Percentiles rank a stretch among this genome's conserved stretches.
phyloP scores from a whole-genome alignment of 2,888 invertebrate genomes.

The Perdita meconis region DNA sequence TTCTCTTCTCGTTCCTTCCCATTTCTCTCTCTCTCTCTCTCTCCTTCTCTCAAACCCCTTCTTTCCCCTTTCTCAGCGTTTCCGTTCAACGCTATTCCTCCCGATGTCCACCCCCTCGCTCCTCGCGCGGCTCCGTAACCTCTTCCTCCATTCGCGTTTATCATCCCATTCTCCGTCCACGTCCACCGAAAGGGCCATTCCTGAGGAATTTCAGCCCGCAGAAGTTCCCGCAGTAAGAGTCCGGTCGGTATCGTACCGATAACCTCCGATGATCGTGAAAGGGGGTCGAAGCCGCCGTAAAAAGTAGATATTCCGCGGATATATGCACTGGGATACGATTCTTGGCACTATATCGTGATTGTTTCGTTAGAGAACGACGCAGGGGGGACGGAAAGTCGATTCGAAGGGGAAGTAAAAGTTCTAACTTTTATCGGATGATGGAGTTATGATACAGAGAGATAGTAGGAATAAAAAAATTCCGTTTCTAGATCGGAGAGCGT shows the following conservation, averaged over 20 bases:
- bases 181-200: slow-evolving; percentile 50
- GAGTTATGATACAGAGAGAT: slow-evolving; percentile 2
- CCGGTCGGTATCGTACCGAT: slow-evolving; percentile 33
- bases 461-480: slow-evolving; percentile 2
- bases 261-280: slow-evolving; percentile 51
- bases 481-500: not conserved
- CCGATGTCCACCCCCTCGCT: too few relatives aligned
- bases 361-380: slow-evolving; percentile 4
- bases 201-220: slow-evolving; percentile 44
- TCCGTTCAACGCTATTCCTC: slow-evolving; percentile 26
- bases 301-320: slow-evolving; percentile 44
- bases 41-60: slow-evolving; percentile 10
- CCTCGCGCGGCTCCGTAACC: not conserved
- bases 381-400: not conserved
- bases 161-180: slow-evolving; percentile 35
- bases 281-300: slow-evolving; percentile 42
- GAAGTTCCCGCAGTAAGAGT: slow-evolving; percentile 34
- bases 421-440: slow-evolving; percentile 25
- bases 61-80: slow-evolving; percentile 15
- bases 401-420: not conserved
- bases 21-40: slow-evolving; percentile 8
- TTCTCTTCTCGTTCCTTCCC: slow-evolving; percentile 4
- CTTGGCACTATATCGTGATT: slow-evolving; percentile 31
- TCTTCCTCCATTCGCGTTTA: slow-evolving; percentile 14
- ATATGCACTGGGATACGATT: slow-evolving; percentile 39